Evolutionary conservation across 2,113 vertebrate species (phyloP).

Genomic region (Corythoichthys intestinalis): DNA sequence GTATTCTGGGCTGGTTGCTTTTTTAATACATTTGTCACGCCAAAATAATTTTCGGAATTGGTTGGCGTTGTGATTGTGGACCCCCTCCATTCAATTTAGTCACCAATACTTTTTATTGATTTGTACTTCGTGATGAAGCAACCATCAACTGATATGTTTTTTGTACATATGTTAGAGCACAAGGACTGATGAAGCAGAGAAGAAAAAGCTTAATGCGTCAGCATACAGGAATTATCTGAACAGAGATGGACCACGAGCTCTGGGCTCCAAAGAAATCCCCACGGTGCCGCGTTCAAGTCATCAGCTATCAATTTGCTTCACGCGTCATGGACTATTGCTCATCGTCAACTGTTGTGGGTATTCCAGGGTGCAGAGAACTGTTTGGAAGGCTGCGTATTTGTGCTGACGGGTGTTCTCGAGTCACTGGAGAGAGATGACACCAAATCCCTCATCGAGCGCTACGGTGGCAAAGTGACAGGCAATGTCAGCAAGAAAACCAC

Average conservation of each 20-base stretch:
- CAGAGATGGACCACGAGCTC: slow-evolving; percentile 90
- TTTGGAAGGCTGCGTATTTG: slow-evolving; percentile 91
- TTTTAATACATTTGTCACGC: too few species aligned
- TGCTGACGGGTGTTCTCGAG: slow-evolving; percentile 92
- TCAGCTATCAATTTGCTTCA: background rate
- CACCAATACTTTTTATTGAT: too few species aligned
- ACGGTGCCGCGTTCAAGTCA: slow-evolving; percentile 62
- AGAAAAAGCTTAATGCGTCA: slow-evolving; percentile 81
- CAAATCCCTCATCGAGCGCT: slow-evolving; percentile 89
- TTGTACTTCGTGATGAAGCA: too few species aligned
- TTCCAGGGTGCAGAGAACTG: slow-evolving; percentile 94
- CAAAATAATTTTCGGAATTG: too few species aligned
- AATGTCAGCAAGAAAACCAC: slow-evolving; percentile 94
- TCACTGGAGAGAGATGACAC: slow-evolving; percentile 92
- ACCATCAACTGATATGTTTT: background rate
- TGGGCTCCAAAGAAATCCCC: slow-evolving; percentile 95
- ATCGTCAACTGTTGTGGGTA: slow-evolving; percentile 19
- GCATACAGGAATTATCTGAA: slow-evolving; percentile 91
- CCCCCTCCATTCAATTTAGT: too few species aligned
- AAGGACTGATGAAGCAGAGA: slow-evolving; percentile 89
- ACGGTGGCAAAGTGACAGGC: slow-evolving; percentile 93
- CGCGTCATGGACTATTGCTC: background rate
- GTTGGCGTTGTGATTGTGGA: too few species aligned
- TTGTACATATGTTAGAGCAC: slow-evolving; percentile 47
- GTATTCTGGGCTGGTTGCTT: background rate